phyloP scores from a whole-genome alignment of 2,888 invertebrate genomes.

The Stenolophus ochropezus region DNA sequence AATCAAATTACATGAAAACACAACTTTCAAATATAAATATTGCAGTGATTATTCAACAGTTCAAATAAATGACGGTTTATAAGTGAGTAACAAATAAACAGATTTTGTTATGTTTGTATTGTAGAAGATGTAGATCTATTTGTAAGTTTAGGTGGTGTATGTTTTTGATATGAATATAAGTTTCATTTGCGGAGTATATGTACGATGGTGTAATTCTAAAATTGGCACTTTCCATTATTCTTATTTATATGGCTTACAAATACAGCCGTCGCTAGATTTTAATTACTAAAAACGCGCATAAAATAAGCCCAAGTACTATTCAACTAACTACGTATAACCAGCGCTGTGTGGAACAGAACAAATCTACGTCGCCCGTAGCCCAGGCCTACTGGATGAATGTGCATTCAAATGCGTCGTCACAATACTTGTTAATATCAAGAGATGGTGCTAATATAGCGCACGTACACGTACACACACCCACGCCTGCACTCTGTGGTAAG shows the following conservation, averaged over 20 bases:
- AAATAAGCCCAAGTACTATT: neutral
- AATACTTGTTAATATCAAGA: constrained; percentile 58
- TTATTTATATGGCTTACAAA: neutral
- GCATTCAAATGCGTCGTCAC: constrained; percentile 55
- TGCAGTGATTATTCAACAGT: too few species aligned
- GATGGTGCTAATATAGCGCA: constrained; percentile 57
- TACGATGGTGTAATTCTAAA: neutral
- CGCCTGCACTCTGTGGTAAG: constrained; percentile 18
- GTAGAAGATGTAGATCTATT: too few species aligned
- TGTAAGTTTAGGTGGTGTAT: too few species aligned
- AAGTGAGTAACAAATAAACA: too few species aligned
- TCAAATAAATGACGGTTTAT: too few species aligned
- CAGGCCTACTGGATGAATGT: constrained; percentile 53
- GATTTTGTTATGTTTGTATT: too few species aligned
- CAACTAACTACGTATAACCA: neutral
- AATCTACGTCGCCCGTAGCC: neutral
- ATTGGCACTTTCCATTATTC: neutral
- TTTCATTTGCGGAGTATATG: neutral
- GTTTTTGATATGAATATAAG: neutral
- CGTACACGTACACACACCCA: constrained; percentile 11
- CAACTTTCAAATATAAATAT: too few species aligned
- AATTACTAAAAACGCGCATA: neutral
- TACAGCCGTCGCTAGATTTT: neutral
- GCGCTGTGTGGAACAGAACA: neutral
- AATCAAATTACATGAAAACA: too few species aligned